Evolutionary conservation across 2,797 vertebrate genomes (phyloP), one percentile per base, ranked within the genome.

Genomic region (Myotis planiceps): DNA sequence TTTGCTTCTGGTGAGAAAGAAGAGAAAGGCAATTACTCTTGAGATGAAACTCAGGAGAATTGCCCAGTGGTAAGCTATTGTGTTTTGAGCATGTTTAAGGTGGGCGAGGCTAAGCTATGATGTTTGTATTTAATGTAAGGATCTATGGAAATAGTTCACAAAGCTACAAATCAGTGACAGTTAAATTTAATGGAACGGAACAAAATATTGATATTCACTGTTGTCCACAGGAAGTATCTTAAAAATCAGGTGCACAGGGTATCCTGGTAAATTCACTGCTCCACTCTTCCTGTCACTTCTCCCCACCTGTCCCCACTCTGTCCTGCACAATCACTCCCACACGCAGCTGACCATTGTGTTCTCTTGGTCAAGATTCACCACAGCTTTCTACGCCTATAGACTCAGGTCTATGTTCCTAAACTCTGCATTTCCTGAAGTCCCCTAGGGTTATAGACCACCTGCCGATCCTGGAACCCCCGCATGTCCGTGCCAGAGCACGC

Each of bases 401-500:
- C 55, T 53, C 5, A 0, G 27, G 34, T 18, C 29, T 23, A 3
- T 27, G 15, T 4, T 23, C 37, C 66, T 34, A 32, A 45, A 45
- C 29, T 53, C 34, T 29, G 42, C 8, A 45, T 15, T 29, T 34
- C 82, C 53, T 27, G 12, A 60, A 42, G 39, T 42, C 10, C 10
- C 39, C 32, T 15, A 42, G 27, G 27, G 47, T 42, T 6, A 0
- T 9, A 18, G 66, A 34, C 0, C 16, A 69, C 6, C 16, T n/a
- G 10, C 19, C 23, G 13, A 19, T 21, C 7, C 34, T 27, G 25
- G 60, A 45, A 21, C 53, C 39, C 23, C 34, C 49, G 16, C 15
- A 18, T 0, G 3, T 9, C 12, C 5, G 12, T 2, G 4, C 18
- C 45, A 37, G 74, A 45, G 25, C 0, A 12, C 0, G 2, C 14